A percentile compares a stretch with the other conserved stretches of the same genome.
Evolutionary conservation across 2,113 vertebrate genomes (phyloP).

Genomic region (Podarcis raffonei): DNA sequence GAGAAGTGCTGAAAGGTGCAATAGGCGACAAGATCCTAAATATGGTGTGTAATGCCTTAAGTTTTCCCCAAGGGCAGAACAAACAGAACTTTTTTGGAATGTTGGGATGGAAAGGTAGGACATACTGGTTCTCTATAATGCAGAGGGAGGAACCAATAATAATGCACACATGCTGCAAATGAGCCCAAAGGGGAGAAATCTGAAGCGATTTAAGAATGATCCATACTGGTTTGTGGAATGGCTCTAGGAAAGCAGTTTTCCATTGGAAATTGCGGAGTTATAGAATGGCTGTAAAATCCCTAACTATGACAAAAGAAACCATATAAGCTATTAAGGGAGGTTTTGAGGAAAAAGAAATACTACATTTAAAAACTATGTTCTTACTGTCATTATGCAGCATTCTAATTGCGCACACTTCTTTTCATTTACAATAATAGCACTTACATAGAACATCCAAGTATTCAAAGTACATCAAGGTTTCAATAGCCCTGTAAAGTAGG

Average conservation of each 20-base stretch:
- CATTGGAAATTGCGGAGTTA: not conserved
- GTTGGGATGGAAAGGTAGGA: not conserved
- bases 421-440: not conserved
- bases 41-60: not conserved
- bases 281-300: not conserved
- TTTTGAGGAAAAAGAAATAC: not conserved
- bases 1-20: not conserved
- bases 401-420: not conserved
- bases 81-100: not conserved
- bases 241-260: not conserved
- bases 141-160: not conserved
- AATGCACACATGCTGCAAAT: not conserved
- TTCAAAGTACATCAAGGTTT: not conserved
- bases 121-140: not conserved
- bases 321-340: too few species aligned
- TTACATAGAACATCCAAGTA: not conserved
- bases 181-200: not conserved
- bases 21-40: not conserved
- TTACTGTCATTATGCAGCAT: not conserved
- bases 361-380: not conserved
- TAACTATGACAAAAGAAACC: not conserved
- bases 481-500: not conserved
- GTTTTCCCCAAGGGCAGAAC: not conserved
- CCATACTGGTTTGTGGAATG: not conserved
- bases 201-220: not conserved